These are phyloP conservation scores for Limenitis arthemis DNA, from an alignment of 2,888 invertebrate species.

Conservation along the genomic window DNA sequence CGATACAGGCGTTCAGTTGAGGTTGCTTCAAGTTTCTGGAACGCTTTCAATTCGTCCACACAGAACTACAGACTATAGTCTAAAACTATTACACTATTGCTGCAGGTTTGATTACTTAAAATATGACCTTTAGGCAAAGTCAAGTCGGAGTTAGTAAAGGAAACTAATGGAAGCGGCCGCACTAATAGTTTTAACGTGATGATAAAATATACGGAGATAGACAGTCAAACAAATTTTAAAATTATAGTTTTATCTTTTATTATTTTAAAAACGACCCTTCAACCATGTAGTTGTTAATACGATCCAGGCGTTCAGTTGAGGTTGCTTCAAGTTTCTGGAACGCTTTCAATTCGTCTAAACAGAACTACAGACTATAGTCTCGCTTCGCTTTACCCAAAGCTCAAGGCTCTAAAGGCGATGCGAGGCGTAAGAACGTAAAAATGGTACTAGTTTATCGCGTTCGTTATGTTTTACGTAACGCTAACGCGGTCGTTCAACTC, in stretches of 20 bases:
- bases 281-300: no score
- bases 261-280: no score
- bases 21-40: background rate
- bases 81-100: no score
- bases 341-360: background rate
- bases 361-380: background rate
- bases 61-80: no score
- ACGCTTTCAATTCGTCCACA: background rate
- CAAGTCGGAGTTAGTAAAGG: no score
- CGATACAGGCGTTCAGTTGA: background rate
- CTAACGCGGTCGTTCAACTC: conserved; percentile 28
- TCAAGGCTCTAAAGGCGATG: background rate
- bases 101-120: no score
- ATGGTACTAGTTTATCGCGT: conserved; percentile 1
- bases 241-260: no score
- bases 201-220: no score
- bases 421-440: background rate
- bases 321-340: background rate
- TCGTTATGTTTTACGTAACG: conserved; percentile 26
- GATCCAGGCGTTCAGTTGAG: background rate
- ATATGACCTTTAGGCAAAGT: no score
- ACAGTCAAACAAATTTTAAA: no score
- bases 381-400: background rate
- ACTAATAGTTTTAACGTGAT: no score
- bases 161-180: no score